Percentiles rank a stretch among this genome's conserved stretches.
Evolutionary conservation across 1,140 invertebrate genomes (phyloP).

Genomic region (Micrasema longulum): DNA sequence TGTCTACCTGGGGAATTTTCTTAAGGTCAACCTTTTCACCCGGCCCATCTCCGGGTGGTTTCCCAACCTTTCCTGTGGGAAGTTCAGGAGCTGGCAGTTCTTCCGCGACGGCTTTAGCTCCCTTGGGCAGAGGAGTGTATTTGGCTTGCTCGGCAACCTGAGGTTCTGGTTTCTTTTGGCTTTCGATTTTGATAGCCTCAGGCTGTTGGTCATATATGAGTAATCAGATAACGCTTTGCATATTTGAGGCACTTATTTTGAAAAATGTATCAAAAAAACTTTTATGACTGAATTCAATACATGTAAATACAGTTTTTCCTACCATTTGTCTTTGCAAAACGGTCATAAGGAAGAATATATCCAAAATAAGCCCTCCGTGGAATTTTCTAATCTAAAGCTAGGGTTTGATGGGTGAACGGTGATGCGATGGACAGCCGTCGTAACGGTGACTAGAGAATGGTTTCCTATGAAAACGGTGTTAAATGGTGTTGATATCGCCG

Average conservation of each 20-base stretch:
- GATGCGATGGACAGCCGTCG: too few relatives aligned
- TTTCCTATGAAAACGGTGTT: too few relatives aligned
- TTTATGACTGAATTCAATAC: too few relatives aligned
- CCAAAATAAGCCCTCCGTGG: too few relatives aligned
- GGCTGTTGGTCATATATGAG: conserved; percentile 30
- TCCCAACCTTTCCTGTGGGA: conserved; percentile 28
- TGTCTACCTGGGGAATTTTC: conserved; percentile 43
- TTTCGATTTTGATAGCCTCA: conserved; percentile 26
- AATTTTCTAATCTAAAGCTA: too few relatives aligned
- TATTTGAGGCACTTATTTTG: not conserved
- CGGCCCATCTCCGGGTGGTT: conserved; percentile 37
- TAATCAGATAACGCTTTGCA: not conserved
- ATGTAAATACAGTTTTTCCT: too few relatives aligned
- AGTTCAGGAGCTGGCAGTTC: conserved; percentile 54
- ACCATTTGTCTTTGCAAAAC: too few relatives aligned
- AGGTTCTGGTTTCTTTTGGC: conserved; percentile 36
- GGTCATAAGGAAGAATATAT: too few relatives aligned
- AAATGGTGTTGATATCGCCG: too few relatives aligned
- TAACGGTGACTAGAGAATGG: too few relatives aligned
- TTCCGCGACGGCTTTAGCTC: conserved; percentile 51
- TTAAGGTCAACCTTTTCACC: conserved; percentile 47
- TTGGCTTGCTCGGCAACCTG: conserved; percentile 37
- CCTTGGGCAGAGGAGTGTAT: conserved; percentile 48
- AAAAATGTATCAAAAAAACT: not conserved
- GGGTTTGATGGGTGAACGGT: too few relatives aligned